phyloP scores from a whole-genome alignment of 2,113 vertebrate species.

The Gasterosteus nipponicus region DNA sequence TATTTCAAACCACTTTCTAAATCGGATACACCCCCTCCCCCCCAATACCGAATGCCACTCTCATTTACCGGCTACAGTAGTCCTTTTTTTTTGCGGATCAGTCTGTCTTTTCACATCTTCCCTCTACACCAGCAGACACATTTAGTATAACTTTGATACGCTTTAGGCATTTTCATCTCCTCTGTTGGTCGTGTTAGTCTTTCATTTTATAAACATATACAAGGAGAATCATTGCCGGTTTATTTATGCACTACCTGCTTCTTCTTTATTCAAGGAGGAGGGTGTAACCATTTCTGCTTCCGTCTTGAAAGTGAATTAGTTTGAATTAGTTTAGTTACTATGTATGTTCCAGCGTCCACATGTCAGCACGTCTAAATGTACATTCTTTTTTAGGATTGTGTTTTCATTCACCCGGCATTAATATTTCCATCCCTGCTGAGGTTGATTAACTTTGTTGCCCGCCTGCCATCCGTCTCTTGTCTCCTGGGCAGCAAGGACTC shows the following conservation, averaged over 20 bases:
- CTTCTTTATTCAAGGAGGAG: conserved; percentile 26
- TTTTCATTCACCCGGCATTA: conserved; percentile 67
- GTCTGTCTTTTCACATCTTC: conserved; percentile 76
- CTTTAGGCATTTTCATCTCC: conserved; percentile 69
- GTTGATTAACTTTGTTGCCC: conserved; percentile 69
- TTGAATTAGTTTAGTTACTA: background rate
- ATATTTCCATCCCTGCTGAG: conserved; percentile 67
- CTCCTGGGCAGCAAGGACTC: conserved; percentile 46
- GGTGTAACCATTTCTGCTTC: conserved; percentile 27
- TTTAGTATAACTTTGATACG: conserved; percentile 80
- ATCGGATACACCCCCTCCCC: conserved; percentile 73
- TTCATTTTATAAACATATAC: conserved; percentile 68
- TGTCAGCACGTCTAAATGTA: conserved; percentile 51
- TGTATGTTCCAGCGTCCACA: conserved; percentile 25
- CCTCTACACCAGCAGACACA: conserved; percentile 56
- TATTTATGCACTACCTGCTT: conserved; percentile 16
- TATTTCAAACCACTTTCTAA: conserved; percentile 80
- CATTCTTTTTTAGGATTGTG: conserved; percentile 45
- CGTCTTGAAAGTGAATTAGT: conserved; percentile 19
- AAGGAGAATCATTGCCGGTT: conserved; percentile 65
- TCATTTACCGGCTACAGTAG: conserved; percentile 68
- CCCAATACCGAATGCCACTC: conserved; percentile 64
- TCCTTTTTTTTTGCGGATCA: conserved; percentile 75
- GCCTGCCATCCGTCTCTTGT: conserved; percentile 66
- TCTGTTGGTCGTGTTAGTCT: conserved; percentile 56